Evolutionary conservation across 2,113 vertebrate genomes (phyloP).

Genomic region (Anguilla japonica): DNA sequence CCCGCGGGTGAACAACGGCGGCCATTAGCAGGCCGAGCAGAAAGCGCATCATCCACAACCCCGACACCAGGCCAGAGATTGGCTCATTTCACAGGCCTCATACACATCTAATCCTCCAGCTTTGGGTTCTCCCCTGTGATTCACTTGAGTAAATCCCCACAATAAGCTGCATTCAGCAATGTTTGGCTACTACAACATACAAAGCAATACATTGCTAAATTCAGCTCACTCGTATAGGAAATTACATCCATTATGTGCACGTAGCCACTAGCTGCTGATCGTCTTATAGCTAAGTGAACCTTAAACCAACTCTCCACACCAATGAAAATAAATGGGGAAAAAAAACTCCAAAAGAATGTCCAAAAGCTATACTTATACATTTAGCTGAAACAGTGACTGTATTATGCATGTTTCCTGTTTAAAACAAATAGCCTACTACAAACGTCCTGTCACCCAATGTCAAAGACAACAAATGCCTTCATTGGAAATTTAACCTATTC

Average conservation of each 20-base stretch:
- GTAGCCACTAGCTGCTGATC: neutral
- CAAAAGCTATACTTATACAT: too few relatives aligned
- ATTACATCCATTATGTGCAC: neutral
- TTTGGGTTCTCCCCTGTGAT: neutral
- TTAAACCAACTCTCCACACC: neutral
- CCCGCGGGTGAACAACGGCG: neutral
- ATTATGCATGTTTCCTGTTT: neutral
- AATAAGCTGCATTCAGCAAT: neutral
- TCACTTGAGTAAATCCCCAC: neutral
- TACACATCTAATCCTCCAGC: neutral
- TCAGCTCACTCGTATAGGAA: neutral
- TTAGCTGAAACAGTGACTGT: neutral
- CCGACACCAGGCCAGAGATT: neutral
- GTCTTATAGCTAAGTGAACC: neutral
- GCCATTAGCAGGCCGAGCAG: neutral
- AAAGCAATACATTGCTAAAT: neutral
- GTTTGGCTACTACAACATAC: neutral
- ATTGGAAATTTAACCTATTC: neutral
- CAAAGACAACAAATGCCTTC: neutral
- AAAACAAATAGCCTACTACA: neutral
- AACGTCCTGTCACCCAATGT: neutral
- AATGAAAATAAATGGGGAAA: neutral
- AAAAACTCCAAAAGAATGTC: too few relatives aligned
- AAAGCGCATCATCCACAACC: neutral
- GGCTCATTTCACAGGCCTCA: neutral